These are phyloP conservation scores for Fistularia commersonii DNA, from an alignment of 2,797 vertebrate species.

Conservation along the genomic window DNA sequence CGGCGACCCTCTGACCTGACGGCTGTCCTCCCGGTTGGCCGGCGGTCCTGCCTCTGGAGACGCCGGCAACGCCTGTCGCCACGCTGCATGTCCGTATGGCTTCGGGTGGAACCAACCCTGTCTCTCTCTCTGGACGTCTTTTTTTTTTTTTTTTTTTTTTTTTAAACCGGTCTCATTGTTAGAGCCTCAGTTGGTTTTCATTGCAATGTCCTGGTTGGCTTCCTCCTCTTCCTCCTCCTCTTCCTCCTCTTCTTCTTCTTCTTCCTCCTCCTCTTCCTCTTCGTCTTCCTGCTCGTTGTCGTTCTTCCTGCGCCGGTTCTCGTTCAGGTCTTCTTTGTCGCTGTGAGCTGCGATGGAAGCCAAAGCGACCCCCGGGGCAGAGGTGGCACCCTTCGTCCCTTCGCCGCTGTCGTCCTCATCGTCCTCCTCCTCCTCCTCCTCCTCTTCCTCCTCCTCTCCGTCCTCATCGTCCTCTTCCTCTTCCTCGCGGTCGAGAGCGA, in stretches of 20 bases:
- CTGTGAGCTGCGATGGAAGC: slow-evolving; percentile 75
- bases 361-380: slow-evolving; percentile 74
- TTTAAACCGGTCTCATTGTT: too few relatives aligned
- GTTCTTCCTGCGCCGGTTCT: slow-evolving; percentile 80
- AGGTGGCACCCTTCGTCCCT: slow-evolving; percentile 51
- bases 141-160: slow-evolving; percentile 4
- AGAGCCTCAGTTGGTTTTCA: slow-evolving; percentile 92
- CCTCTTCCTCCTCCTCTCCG: slow-evolving; percentile 18
- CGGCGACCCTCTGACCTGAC: slow-evolving; percentile 34
- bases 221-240: slow-evolving; percentile 85
- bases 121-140: slow-evolving; percentile 42
- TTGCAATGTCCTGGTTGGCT: slow-evolving; percentile 85
- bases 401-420: not conserved
- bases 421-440: slow-evolving; percentile 1
- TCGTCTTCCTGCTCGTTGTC: slow-evolving; percentile 78
- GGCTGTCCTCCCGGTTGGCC: slow-evolving; percentile 28
- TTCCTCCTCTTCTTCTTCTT: slow-evolving; percentile 86
- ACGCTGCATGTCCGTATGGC: slow-evolving; percentile 84
- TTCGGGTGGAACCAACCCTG: slow-evolving; percentile 74
- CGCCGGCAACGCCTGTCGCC: slow-evolving; percentile 42
- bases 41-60: slow-evolving; percentile 26
- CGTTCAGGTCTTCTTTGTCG: slow-evolving; percentile 89
- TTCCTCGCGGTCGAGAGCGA: slow-evolving; percentile 87
- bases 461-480: slow-evolving; percentile 52
- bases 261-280: slow-evolving; percentile 85